Evolutionary conservation across 2,797 vertebrate genomes (phyloP).

Genomic region (Pantherophis alleghaniensis): DNA sequence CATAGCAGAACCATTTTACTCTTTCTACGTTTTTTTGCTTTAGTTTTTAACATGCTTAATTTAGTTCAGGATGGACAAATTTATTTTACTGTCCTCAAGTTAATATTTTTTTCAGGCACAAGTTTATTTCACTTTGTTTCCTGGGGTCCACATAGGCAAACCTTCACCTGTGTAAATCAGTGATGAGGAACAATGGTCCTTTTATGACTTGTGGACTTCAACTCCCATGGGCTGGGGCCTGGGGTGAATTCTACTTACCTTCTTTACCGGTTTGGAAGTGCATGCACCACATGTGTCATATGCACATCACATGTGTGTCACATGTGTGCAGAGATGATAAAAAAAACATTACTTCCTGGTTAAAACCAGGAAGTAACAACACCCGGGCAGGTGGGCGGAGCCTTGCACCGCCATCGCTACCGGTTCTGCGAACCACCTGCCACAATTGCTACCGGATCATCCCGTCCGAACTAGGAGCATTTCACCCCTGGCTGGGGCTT

Average conservation of each 20-base stretch:
- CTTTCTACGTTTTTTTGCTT: background rate
- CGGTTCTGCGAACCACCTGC: no score
- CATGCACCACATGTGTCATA: no score
- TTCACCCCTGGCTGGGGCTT: background rate
- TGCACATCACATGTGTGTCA: no score
- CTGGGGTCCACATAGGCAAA: background rate
- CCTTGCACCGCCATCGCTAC: no score
- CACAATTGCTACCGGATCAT: no score
- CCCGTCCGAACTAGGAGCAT: no score
- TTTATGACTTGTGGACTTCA: background rate
- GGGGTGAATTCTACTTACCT: no score
- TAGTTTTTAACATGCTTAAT: background rate
- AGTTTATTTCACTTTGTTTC: background rate
- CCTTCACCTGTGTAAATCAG: background rate
- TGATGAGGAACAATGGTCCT: background rate
- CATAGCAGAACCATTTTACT: background rate
- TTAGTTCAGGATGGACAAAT: background rate
- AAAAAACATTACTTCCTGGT: no score
- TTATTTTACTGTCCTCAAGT: background rate
- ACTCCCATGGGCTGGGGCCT: background rate
- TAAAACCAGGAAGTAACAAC: no score
- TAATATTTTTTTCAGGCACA: background rate
- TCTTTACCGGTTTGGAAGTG: no score
- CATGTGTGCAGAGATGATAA: fast-evolving
- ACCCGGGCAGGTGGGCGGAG: no score